These are phyloP conservation scores for Craniophora ligustri DNA, from an alignment of 2,888 invertebrate genomes.

Conservation along the genomic window DNA sequence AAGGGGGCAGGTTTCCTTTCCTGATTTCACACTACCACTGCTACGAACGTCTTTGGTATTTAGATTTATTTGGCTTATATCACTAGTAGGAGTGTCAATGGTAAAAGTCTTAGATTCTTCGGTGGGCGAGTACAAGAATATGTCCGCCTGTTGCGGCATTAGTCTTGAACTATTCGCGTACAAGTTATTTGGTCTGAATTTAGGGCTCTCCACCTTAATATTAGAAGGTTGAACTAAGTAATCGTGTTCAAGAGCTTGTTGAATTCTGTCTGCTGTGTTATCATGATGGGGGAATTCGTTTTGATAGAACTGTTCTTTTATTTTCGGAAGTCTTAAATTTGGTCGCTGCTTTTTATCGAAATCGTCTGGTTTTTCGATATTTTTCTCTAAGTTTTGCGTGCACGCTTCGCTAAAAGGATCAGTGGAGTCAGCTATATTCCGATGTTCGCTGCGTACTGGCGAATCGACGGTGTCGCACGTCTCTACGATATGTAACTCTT, in stretches of 20 bases:
- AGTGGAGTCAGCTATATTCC: conserved; percentile 56
- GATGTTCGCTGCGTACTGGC: conserved; percentile 60
- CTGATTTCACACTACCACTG: conserved; percentile 81
- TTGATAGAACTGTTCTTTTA: conserved; percentile 84
- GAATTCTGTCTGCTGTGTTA: conserved; percentile 75
- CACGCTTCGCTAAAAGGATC: conserved; percentile 86
- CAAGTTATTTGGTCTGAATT: conserved; percentile 83
- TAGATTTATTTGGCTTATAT: conserved; percentile 84
- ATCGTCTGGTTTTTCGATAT: conserved; percentile 57
- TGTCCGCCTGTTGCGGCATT: conserved; percentile 79
- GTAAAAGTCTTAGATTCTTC: conserved; percentile 83
- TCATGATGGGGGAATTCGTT: conserved; percentile 79
- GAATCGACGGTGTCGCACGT: conserved; percentile 80
- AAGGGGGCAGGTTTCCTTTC: conserved; percentile 77
- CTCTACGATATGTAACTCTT: conserved; percentile 80
- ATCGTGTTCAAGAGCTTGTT: conserved; percentile 87
- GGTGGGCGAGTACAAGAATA: conserved; percentile 85
- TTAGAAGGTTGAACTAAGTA: conserved; percentile 90
- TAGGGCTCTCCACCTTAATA: conserved; percentile 87
- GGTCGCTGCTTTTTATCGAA: conserved; percentile 83
- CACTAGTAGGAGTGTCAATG: conserved; percentile 85
- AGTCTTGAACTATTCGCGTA: conserved; percentile 84
- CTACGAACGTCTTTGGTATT: conserved; percentile 79
- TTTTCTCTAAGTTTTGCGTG: conserved; percentile 81
- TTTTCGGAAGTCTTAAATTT: conserved; percentile 76